A percentile compares a stretch with the other conserved stretches of the same genome.
phyloP scores from a whole-genome alignment of 2,888 invertebrate genomes.

The Microchrysa polita region DNA sequence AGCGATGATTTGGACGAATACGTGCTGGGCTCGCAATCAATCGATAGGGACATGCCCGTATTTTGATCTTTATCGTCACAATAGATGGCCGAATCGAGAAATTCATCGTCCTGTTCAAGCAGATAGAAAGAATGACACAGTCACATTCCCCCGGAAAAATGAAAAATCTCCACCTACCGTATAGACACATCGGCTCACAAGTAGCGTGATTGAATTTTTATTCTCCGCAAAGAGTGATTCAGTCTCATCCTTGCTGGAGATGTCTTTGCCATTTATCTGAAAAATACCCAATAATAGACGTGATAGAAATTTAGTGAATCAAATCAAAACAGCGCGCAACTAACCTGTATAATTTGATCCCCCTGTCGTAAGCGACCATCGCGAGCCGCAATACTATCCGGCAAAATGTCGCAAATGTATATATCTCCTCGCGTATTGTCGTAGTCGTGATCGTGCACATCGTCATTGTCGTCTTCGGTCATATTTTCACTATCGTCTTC shows the following conservation, averaged over 20 bases:
- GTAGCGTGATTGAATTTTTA: constrained; percentile 68
- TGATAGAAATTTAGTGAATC: too few species aligned
- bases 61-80: constrained; percentile 56
- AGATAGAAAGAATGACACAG: not conserved
- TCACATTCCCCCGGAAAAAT: not conserved
- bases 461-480: constrained; percentile 54
- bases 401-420: constrained; percentile 73
- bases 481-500: constrained; percentile 55
- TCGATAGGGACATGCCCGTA: constrained; percentile 49
- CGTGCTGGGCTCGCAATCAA: constrained; percentile 52
- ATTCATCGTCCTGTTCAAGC: constrained; percentile 56
- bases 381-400: constrained; percentile 69
- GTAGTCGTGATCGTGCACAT: constrained; percentile 59
- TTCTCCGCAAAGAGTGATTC: constrained; percentile 71
- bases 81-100: constrained; percentile 58
- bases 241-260: constrained; percentile 70
- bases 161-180: constrained; percentile 61
- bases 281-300: too few species aligned
- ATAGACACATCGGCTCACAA: constrained; percentile 70
- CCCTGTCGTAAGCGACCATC: constrained; percentile 71
- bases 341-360: constrained; percentile 71
- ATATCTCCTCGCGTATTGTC: constrained; percentile 69
- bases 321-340: not conserved
- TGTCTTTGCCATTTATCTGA: constrained; percentile 71
- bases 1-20: constrained; percentile 51